Evolutionary conservation across 1,140 invertebrate species (phyloP).

Genomic region (Sitodiplosis mosellana): DNA sequence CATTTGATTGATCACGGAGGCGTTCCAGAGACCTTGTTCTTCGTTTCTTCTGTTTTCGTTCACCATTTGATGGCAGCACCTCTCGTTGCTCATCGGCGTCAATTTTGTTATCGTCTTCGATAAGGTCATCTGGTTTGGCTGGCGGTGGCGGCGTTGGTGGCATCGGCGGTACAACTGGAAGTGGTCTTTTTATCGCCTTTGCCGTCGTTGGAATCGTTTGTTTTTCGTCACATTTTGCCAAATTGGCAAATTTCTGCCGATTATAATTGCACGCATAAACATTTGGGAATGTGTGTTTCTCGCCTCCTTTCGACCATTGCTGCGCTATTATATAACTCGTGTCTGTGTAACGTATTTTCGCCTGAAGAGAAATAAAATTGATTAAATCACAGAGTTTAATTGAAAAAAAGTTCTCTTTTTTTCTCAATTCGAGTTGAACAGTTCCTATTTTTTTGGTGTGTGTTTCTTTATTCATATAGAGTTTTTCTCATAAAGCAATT

Average conservation of each 20-base stretch:
- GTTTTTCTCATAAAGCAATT: background rate
- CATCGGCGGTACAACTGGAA: background rate
- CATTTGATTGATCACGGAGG: background rate
- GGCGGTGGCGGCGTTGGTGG: background rate
- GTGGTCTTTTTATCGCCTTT: background rate
- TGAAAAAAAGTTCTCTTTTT: background rate
- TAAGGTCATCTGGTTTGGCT: background rate
- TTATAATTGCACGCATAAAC: background rate
- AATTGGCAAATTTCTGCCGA: background rate
- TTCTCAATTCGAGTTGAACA: background rate
- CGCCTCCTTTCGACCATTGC: background rate
- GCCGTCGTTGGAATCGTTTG: background rate
- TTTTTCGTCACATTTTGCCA: background rate
- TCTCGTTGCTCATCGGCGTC: background rate
- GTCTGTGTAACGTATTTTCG: conserved; percentile 2
- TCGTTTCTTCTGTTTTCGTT: background rate
- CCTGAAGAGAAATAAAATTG: background rate
- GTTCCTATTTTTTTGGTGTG: background rate
- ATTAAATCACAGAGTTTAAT: background rate
- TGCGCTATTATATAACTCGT: background rate
- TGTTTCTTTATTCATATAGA: background rate
- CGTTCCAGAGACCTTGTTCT: background rate
- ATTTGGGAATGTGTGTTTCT: background rate
- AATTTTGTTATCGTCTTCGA: background rate
- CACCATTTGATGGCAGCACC: background rate